Evolutionary conservation across 2,888 invertebrate genomes (phyloP).

Genomic region (Lacanobia oleracea): DNA sequence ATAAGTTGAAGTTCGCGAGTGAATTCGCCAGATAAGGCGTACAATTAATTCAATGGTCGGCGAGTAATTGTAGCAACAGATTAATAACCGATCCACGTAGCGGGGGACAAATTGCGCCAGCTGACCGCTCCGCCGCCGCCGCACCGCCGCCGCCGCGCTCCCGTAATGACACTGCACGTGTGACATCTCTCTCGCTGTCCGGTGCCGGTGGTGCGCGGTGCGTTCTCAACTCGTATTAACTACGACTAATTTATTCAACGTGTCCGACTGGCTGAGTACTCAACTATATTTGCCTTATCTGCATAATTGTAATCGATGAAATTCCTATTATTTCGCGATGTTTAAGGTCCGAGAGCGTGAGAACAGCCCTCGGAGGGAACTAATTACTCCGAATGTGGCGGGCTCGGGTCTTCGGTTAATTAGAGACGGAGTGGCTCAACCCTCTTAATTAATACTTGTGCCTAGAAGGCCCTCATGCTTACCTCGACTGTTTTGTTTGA

Average conservation of each 20-base stretch:
- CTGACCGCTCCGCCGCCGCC: conserved; percentile 50
- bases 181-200: conserved; percentile 57
- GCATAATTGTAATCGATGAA: conserved; percentile 84
- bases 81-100: conserved; percentile 87
- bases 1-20: conserved; percentile 73
- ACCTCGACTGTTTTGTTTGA: conserved; percentile 87
- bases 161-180: conserved; percentile 48
- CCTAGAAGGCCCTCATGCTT: conserved; percentile 84
- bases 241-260: conserved; percentile 56
- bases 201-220: conserved; percentile 8
- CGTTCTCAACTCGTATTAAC: conserved; percentile 57
- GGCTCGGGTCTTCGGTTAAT: conserved; percentile 90
- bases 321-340: conserved; percentile 80
- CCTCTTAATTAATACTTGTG: conserved; percentile 90
- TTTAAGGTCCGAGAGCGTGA: conserved; percentile 85
- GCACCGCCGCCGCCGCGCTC: conserved; percentile 59
- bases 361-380: conserved; percentile 88
- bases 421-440: conserved; percentile 88
- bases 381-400: conserved; percentile 89
- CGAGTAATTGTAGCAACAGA: conserved; percentile 83
- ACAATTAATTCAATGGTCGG: conserved; percentile 83
- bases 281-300: conserved; percentile 70
- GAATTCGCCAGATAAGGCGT: conserved; percentile 83
- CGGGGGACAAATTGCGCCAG: conserved; percentile 83
- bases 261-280: conserved; percentile 39